Conservation (phyloP, 2,113 vertebrate species). For the Odontophorus gujanensis region DNA sequence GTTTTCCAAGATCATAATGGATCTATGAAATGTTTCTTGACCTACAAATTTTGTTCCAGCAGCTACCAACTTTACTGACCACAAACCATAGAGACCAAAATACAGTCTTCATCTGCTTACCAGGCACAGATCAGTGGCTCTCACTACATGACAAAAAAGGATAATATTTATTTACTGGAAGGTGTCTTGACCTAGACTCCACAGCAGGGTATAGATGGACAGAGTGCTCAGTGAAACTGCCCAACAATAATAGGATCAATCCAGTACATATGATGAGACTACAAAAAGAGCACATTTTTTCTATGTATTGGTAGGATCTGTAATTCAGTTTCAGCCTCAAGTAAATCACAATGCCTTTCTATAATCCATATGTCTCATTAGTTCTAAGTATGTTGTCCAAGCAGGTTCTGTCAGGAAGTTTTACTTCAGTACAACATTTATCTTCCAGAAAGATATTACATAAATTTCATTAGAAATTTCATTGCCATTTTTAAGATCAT, state of each 20-base stretch:
- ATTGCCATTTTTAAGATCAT: neutral
- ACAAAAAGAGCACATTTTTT: neutral
- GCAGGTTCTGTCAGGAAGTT: neutral
- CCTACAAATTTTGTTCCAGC: neutral
- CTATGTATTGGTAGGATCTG: neutral
- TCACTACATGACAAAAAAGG: neutral
- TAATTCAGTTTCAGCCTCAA: neutral
- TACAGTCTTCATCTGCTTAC: neutral
- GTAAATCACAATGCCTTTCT: fast-evolving
- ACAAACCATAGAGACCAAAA: neutral
- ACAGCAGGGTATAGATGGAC: neutral
- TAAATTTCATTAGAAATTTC: neutral
- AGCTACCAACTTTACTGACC: neutral
- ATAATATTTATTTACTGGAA: neutral
- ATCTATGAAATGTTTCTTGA: neutral
- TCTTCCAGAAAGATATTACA: neutral
- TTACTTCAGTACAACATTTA: neutral
- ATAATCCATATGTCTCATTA: neutral
- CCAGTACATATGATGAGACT: neutral
- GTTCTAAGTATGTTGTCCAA: neutral
- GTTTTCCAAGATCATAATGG: neutral
- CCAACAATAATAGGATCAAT: neutral
- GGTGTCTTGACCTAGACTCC: neutral
- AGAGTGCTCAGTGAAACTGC: neutral
- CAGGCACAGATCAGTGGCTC: neutral